These are phyloP conservation scores for Caenorhabditis virilis DNA, from an alignment of 2,888 invertebrate genomes.

Conservation along the genomic window DNA sequence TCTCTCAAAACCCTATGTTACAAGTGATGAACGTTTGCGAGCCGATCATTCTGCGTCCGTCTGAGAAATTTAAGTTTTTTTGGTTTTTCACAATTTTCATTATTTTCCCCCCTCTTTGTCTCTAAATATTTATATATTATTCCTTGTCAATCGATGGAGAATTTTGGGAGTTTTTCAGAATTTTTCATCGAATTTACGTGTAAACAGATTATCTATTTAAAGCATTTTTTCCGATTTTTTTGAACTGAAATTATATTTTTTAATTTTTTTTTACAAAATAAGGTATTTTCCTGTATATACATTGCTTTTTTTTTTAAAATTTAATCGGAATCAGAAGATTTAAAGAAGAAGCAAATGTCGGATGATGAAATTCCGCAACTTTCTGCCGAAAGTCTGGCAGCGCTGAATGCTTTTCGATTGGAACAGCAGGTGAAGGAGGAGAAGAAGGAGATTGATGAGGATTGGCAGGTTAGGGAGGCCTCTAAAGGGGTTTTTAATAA, in stretches of 20 bases:
- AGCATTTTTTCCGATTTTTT: neutral
- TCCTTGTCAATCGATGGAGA: too few species aligned
- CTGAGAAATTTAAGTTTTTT: too few species aligned
- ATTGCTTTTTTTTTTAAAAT: neutral
- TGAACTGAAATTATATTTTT: neutral
- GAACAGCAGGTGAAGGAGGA: conserved; percentile 14
- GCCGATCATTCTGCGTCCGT: neutral
- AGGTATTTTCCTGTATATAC: neutral
- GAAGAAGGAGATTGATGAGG: conserved; percentile 42
- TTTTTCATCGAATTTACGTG: too few species aligned
- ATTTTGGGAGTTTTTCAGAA: too few species aligned
- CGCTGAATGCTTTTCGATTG: conserved; percentile 28
- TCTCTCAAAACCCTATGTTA: conserved; percentile 34
- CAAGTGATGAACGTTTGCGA: conserved; percentile 9
- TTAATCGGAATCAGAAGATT: too few species aligned
- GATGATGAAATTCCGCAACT: conserved; percentile 41
- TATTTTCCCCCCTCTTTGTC: too few species aligned
- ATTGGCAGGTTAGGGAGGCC: too few species aligned
- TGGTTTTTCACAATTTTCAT: too few species aligned
- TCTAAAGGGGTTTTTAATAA: too few species aligned
- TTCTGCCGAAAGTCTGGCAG: conserved; percentile 42
- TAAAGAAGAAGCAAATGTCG: conserved; percentile 12
- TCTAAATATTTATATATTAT: too few species aligned
- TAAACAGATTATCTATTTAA: neutral
- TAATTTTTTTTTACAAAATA: neutral